These are phyloP conservation scores for Pedetes capensis DNA, from an alignment of 2,113 vertebrate genomes.

Conservation along the genomic window DNA sequence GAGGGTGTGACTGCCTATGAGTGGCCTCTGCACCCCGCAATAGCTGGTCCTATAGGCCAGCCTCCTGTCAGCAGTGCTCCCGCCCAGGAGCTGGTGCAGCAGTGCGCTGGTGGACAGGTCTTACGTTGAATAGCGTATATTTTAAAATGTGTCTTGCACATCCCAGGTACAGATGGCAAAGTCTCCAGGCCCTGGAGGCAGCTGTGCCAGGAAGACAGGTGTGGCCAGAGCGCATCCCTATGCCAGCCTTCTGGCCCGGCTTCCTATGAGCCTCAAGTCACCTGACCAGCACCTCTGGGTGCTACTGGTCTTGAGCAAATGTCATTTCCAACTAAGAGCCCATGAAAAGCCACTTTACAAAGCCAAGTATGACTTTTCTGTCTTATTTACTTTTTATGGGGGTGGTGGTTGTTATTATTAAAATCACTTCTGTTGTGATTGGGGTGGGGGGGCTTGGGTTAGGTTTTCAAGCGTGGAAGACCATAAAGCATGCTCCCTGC, in stretches of 20 bases:
- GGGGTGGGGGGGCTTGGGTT: no score
- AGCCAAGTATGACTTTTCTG: not conserved
- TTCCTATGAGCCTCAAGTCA: not conserved
- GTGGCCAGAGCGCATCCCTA: not conserved
- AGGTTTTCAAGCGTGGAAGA: not conserved
- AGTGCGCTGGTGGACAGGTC: constrained; percentile 61
- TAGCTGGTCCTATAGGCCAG: not conserved
- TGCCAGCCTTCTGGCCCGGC: not conserved
- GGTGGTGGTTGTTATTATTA: not conserved
- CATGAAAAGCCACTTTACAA: not conserved
- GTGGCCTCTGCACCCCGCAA: not conserved
- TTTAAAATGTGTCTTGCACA: constrained; percentile 47
- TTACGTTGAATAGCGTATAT: constrained; percentile 68
- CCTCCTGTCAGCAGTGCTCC: not conserved
- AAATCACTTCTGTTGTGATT: not conserved
- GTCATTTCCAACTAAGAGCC: not conserved
- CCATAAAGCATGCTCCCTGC: not conserved
- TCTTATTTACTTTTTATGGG: no score
- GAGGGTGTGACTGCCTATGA: not conserved
- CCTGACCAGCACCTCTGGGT: not conserved
- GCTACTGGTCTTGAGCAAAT: not conserved
- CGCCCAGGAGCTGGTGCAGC: not conserved
- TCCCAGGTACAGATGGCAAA: constrained; percentile 57
- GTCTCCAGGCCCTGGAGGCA: constrained; percentile 22
- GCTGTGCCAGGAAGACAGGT: constrained; percentile 47